Conservation (phyloP, 1,140 invertebrate genomes). For the Solenopsis invicta region DNA sequence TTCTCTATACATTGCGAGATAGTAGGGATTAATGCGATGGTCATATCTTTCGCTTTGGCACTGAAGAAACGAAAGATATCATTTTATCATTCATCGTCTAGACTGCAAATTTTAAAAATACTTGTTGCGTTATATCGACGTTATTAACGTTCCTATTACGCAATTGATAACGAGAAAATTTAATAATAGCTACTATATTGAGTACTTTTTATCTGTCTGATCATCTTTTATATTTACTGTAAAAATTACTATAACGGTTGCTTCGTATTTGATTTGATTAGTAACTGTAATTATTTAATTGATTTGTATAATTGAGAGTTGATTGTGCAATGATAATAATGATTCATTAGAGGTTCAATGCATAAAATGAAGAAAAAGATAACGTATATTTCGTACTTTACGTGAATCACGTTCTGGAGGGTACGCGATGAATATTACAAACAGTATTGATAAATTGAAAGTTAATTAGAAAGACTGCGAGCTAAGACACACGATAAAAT, state of each 20-base stretch:
- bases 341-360: conserved; percentile 3
- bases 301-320: background rate
- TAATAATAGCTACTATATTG: background rate
- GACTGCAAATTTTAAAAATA: conserved; percentile 13
- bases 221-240: background rate
- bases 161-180: conserved; percentile 36
- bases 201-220: background rate
- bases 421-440: conserved; percentile 83
- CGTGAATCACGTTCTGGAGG: conserved; percentile 69
- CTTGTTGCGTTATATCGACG: conserved; percentile 12
- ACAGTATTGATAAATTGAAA: conserved; percentile 86
- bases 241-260: conserved; percentile 26
- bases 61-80: conserved; percentile 10
- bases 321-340: conserved; percentile 36
- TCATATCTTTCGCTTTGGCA: background rate
- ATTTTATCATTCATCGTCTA: conserved; percentile 22
- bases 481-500: conserved; percentile 68
- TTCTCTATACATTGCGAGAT: background rate
- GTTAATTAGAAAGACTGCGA: conserved; percentile 84
- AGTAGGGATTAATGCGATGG: background rate
- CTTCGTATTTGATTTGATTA: background rate
- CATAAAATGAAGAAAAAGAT: background rate
- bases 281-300: conserved; percentile 16
- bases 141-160: conserved; percentile 28
- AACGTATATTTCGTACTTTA: conserved; percentile 73